Evolutionary conservation across 2,797 vertebrate genomes (phyloP).

Genomic region (Sebastes cheni): DNA sequence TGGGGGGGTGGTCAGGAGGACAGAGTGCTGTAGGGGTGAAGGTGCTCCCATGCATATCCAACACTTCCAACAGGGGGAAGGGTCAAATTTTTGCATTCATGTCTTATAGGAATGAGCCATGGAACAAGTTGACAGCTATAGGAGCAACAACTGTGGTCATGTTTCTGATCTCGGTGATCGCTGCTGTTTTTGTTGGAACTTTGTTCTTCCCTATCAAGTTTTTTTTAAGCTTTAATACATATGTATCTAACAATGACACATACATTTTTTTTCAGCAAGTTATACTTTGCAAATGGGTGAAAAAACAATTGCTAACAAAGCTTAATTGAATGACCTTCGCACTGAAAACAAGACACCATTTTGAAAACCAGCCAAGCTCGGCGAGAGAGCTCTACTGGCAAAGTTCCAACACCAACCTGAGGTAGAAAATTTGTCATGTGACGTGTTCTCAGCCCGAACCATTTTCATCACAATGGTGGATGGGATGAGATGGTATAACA

Average conservation of each 20-base stretch:
- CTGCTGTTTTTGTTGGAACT: not conserved
- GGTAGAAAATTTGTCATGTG: not conserved
- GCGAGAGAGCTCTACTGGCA: not conserved
- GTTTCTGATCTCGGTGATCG: not conserved
- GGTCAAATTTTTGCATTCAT: conserved; percentile 15
- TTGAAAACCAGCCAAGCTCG: not conserved
- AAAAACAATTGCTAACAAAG: not conserved
- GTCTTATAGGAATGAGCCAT: conserved; percentile 8
- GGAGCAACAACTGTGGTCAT: not conserved
- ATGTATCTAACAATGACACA: not conserved
- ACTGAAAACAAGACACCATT: not conserved
- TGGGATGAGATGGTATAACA: not conserved
- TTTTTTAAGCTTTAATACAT: not conserved
- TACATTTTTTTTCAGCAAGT: not conserved
- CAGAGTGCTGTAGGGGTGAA: conserved; percentile 34
- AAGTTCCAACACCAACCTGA: not conserved
- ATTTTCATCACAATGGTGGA: not conserved
- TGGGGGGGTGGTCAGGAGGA: conserved; percentile 62
- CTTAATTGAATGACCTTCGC: not conserved
- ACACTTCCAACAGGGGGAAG: conserved; percentile 23
- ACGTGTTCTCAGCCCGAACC: not conserved
- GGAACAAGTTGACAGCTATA: conserved; percentile 3
- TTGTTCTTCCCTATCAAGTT: not conserved
- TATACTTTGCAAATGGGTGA: not conserved
- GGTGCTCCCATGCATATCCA: conserved; percentile 37